phyloP scores from a whole-genome alignment of 2,797 vertebrate species.

The Otus scops region DNA sequence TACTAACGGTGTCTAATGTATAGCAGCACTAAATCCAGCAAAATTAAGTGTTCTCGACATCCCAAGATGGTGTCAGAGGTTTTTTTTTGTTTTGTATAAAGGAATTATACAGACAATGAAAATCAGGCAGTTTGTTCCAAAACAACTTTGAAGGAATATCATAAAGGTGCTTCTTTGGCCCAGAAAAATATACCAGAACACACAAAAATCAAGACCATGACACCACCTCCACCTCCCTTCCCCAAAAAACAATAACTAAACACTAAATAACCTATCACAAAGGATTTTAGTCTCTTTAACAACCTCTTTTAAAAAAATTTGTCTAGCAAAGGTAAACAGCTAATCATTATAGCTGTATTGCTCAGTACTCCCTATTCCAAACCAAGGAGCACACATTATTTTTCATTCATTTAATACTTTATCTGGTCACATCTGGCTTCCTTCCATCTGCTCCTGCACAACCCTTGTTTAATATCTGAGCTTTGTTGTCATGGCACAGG shows the following conservation, averaged over 20 bases:
- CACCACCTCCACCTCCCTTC: too few species aligned
- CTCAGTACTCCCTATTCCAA: neutral
- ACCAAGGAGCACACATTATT: neutral
- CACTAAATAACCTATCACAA: neutral
- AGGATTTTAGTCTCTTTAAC: neutral
- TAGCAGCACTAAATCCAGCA: neutral
- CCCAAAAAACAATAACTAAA: neutral
- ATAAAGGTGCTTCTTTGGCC: neutral
- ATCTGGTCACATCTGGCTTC: neutral
- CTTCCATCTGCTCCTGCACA: neutral
- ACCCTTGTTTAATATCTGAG: neutral
- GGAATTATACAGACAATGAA: neutral
- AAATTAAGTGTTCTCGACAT: neutral
- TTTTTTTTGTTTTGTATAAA: neutral
- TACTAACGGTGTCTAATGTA: neutral
- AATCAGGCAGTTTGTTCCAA: neutral
- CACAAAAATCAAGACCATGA: neutral
- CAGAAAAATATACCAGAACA: neutral
- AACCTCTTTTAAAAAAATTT: neutral
- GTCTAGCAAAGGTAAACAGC: neutral
- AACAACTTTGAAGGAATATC: neutral
- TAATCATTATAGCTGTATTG: neutral
- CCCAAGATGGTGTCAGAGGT: neutral
- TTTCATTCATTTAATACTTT: neutral
- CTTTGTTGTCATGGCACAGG: neutral